These are phyloP conservation scores for Corynorhinus townsendii DNA, from an alignment of 2,113 vertebrate species.

Conservation along the genomic window DNA sequence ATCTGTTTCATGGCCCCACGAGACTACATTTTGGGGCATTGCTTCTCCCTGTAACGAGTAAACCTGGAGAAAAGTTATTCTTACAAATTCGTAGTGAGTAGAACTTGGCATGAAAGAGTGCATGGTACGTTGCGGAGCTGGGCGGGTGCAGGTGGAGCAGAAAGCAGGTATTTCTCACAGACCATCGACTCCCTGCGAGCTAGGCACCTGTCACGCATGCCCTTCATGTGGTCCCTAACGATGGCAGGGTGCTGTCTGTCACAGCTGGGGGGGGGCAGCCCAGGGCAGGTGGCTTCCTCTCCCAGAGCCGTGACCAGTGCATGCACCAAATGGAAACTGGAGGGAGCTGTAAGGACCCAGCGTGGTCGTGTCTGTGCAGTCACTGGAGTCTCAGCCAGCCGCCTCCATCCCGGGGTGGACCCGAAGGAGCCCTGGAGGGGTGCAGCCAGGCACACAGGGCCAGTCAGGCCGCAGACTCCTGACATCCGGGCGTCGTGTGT, in stretches of 20 bases:
- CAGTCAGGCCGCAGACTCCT: background rate
- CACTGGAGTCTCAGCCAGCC: background rate
- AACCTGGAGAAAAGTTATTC: background rate
- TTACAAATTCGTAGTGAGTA: background rate
- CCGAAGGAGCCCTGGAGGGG: background rate
- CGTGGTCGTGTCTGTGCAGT: background rate
- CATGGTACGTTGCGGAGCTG: background rate
- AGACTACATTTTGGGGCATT: background rate
- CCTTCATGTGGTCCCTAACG: conserved; percentile 31
- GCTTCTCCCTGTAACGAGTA: background rate
- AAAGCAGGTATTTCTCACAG: conserved; percentile 40
- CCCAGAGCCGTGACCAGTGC: background rate
- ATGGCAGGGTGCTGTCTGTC: conserved; percentile 31
- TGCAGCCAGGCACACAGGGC: rapidly evolving
- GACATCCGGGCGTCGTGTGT: rapidly evolving
- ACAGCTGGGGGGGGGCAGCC: background rate
- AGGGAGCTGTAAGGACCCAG: background rate
- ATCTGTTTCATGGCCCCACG: background rate
- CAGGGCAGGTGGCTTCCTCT: conserved; percentile 19
- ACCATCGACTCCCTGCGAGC: background rate
- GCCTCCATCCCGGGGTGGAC: background rate
- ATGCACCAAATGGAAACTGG: conserved; percentile 7
- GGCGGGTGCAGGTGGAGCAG: background rate
- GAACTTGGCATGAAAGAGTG: background rate
- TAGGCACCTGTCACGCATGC: conserved; percentile 10